These are phyloP conservation scores for Oligia strigilis DNA, from an alignment of 2,888 invertebrate genomes.

Conservation along the genomic window DNA sequence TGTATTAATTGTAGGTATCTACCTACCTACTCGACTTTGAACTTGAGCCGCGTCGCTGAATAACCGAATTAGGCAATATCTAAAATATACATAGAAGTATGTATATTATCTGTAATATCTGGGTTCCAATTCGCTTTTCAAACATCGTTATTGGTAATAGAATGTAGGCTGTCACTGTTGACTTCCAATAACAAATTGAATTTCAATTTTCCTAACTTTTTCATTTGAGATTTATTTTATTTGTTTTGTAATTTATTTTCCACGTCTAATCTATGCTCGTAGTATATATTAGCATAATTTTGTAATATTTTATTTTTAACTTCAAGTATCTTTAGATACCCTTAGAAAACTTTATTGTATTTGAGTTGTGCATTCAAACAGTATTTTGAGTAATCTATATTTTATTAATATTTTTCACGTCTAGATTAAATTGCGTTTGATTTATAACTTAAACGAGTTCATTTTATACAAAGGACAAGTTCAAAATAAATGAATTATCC, in stretches of 20 bases:
- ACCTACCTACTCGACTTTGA: background rate
- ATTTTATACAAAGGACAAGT: background rate
- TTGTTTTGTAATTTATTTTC: background rate
- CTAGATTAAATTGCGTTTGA: slow-evolving; percentile 10
- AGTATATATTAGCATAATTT: background rate
- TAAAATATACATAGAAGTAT: slow-evolving; percentile 21
- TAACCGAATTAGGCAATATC: slow-evolving; percentile 27
- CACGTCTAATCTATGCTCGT: background rate
- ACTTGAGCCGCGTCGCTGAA: background rate
- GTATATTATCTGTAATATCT: background rate
- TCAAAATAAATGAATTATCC: background rate
- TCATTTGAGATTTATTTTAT: slow-evolving; percentile 33
- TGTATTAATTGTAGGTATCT: background rate
- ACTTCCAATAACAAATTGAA: slow-evolving; percentile 30
- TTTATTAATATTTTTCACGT: background rate
- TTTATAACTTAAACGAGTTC: background rate
- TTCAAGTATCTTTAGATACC: background rate
- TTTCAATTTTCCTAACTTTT: slow-evolving; percentile 21
- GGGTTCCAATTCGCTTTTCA: slow-evolving; percentile 25
- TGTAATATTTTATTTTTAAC: background rate
- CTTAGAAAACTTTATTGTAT: background rate
- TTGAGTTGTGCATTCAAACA: background rate
- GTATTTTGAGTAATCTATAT: background rate
- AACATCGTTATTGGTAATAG: slow-evolving; percentile 34
- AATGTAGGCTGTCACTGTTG: slow-evolving; percentile 15